Evolutionary conservation across 2,888 invertebrate genomes (phyloP), one percentile per base, ranked within the genome.

Genomic region (Emesis russula): DNA sequence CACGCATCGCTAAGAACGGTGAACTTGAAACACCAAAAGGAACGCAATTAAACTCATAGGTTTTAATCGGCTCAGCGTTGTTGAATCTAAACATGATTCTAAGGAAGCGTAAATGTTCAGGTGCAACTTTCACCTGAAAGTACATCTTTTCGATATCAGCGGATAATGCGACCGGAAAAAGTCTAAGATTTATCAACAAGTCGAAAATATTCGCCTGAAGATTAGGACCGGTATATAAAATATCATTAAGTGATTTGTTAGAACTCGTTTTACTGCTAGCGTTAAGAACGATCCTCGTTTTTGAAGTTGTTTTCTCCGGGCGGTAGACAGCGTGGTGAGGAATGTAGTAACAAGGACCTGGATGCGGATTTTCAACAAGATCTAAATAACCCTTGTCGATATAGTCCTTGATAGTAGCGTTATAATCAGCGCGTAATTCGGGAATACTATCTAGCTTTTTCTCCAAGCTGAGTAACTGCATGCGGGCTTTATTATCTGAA

Each of bases 1-100:
- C 85, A 18, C 87, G 80, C 87, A 87, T 83, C 11, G 89, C 87
- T 31, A 90, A 70, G 74, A 83, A 87, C 31, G 89, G 89, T 13
- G 83, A 83, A 79, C 44, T 44, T 9, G 76, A 66, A 2, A 73
- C 31, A 2, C 81, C 80, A 68, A 78, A 75, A 44, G 74, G 81
- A 13, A 84, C 73, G 15, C 79, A 6, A 31, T 81, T 63, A 18
- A 86, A 84, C 13, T 86, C 36, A 68, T 83, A 87, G 33, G 53
- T 83, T 18, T 80, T 73, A 13, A 85, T 74, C 1, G 63, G 31
- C 3, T 13, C 66, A n/a, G 66, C 18, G 15, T 75, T 7, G 38
- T 80, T 48, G 71, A 83, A 83, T 41, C 83, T 70, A 73, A 73
- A 83, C 6, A 83, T 31, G 18, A 84, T 71, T 11, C 85, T 73